phyloP scores from a whole-genome alignment of 2,888 invertebrate species.

The Chromoteleia sp. region DNA sequence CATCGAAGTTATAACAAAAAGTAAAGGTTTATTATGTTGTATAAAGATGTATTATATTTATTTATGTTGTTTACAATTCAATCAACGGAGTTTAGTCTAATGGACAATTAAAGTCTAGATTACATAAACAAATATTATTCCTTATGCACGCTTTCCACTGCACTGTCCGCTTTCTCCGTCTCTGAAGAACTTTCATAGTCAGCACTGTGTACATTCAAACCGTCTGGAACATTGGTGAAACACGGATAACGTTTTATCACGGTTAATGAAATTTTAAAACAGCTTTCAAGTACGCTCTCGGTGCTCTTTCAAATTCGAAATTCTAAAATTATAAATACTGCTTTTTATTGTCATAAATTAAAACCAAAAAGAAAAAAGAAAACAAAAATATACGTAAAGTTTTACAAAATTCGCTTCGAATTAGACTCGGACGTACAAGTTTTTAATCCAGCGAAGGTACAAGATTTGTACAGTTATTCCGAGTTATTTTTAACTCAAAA shows the following conservation, averaged over 20 bases:
- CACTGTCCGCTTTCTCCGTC: constrained; percentile 56
- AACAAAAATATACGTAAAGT: no score
- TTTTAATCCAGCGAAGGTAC: constrained; percentile 27
- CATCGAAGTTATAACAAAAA: no score
- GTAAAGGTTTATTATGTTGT: no score
- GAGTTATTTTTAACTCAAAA: constrained; percentile 58
- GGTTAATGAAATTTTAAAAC: constrained; percentile 7
- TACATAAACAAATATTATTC: constrained; percentile 59
- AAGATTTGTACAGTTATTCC: constrained; percentile 52
- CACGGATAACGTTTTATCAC: not conserved
- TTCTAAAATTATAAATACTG: no score
- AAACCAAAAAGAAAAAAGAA: no score
- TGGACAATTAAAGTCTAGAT: constrained; percentile 33
- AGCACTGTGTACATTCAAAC: constrained; percentile 5
- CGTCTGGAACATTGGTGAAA: constrained; percentile 22
- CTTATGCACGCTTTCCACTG: constrained; percentile 54
- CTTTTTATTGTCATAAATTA: no score
- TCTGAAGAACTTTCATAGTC: constrained; percentile 29
- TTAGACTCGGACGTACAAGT: constrained; percentile 3
- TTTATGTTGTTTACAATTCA: not conserved
- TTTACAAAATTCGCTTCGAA: not conserved
- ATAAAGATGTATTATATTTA: no score
- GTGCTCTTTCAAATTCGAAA: no score
- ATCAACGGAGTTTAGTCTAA: constrained; percentile 1
- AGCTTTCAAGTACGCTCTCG: no score